Evolutionary conservation across 2,113 vertebrate genomes (phyloP), one percentile per base, ranked within the genome.

Genomic region (Emydura subglobosa): DNA sequence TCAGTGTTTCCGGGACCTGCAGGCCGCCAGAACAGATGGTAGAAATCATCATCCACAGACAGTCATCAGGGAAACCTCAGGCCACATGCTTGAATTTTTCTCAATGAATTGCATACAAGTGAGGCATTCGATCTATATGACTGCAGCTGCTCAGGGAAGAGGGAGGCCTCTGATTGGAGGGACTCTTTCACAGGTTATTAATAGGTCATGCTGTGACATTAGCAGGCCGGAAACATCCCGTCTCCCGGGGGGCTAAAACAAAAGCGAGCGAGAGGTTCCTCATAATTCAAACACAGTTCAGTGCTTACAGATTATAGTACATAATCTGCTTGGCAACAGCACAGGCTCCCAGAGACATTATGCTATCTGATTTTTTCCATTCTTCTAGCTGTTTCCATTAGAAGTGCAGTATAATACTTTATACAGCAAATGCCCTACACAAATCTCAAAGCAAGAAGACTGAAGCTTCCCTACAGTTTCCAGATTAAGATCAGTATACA

Each of bases 291-390:
- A 93, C 97, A 96, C 95, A 96, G 97, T 96, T 94, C 93, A 94
- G 87, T 74, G 44, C 95, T 97, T 96, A 90, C 97, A 97, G 97
- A 98, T 98, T 98, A 96, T 90, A 94, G 96, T 83, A 81, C 90
- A 96, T 99, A 98, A 98, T 98, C 98, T 98, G 97, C 98, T 98
- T 93, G 76, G 98, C 97, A 98, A 97, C 98, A 97, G 96, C 93
- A 68, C 84, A 90, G 87, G 93, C 21, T 2, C 6, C 2, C 87
- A 79, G 89, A 96, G 85, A 91, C 84, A 10, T 83, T 31, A 34
- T 65, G 87, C 87, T 91, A 1, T 91, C 84, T 92, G 94, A 90
- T 92, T 96, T 94, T 54, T 86, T 14, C 61, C 51, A 79, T 89
- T 95, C 94, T 92, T 91, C 93, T 96, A 51, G 54, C 85, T 90